These are phyloP conservation scores for Microcebus tavaratra DNA, from an alignment of 2,113 vertebrate genomes.

Conservation along the genomic window DNA sequence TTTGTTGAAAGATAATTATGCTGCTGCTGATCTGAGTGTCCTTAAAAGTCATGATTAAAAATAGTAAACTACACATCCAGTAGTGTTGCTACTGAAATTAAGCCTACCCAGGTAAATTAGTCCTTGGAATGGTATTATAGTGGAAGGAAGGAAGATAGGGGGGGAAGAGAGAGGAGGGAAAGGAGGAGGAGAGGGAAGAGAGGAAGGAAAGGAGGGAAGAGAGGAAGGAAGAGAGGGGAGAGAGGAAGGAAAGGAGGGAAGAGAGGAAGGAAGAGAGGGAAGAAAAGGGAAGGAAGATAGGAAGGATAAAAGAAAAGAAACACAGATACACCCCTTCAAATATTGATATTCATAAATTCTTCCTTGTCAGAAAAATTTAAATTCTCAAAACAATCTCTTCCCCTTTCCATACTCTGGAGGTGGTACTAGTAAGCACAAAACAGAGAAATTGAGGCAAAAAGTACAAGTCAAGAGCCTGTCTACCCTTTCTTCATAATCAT, in stretches of 20 bases:
- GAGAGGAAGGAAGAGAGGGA: not conserved
- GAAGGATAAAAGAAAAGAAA: not conserved
- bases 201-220: not conserved
- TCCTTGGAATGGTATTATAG: not conserved
- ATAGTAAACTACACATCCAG: constrained; percentile 20
- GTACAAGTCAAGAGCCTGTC: not conserved
- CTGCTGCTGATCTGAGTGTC: constrained; percentile 22
- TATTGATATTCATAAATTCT: not conserved
- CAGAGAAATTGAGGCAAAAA: not conserved
- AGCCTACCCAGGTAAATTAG: not conserved
- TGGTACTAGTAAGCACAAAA: not conserved
- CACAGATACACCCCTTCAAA: not conserved
- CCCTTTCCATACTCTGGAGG: not conserved
- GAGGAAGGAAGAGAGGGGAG: not conserved
- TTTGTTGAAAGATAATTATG: constrained; percentile 42
- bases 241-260: not conserved
- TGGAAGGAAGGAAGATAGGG: not conserved
- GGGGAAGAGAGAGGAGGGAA: not conserved
- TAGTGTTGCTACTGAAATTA: not conserved
- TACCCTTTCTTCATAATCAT: not conserved
- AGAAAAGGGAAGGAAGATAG: not conserved
- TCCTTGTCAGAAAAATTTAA: not conserved
- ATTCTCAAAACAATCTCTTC: not conserved
- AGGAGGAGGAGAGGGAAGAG: not conserved
- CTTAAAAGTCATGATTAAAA: constrained; percentile 53